Percentiles rank a stretch among this genome's conserved stretches.
Evolutionary conservation across 2,113 vertebrate genomes (phyloP).

Genomic region (Eubucco bourcierii): DNA sequence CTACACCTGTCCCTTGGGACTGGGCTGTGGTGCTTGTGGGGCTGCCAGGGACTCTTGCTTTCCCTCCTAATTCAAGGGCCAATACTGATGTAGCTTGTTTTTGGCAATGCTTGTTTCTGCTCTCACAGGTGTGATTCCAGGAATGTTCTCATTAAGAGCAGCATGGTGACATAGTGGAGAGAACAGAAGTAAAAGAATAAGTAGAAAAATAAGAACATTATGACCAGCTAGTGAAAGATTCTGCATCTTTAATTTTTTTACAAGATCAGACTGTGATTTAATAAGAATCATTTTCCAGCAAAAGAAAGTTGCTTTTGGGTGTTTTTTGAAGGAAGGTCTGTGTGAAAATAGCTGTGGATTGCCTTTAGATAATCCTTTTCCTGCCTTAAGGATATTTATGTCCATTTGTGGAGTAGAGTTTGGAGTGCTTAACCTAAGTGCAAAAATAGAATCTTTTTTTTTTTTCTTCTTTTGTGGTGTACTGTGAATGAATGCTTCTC

Average conservation of each 20-base stretch:
- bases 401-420: background rate
- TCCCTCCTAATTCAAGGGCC: background rate
- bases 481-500: background rate
- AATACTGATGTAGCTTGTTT: background rate
- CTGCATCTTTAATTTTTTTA: background rate
- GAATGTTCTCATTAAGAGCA: background rate
- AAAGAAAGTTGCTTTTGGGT: background rate
- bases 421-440: background rate
- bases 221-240: background rate
- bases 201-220: background rate
- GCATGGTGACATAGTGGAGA: background rate
- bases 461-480: background rate
- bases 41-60: background rate
- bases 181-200: background rate
- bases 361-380: background rate
- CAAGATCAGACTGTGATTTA: background rate
- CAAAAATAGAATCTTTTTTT: background rate
- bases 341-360: background rate
- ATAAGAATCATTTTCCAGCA: background rate
- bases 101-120: background rate
- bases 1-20: background rate
- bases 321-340: background rate
- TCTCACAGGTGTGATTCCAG: background rate
- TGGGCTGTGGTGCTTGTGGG: accelerated
- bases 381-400: background rate